A percentile compares a stretch with the other conserved stretches of the same genome.
phyloP scores from a whole-genome alignment of 2,888 invertebrate genomes.

The Enoplolaimus lenunculus region DNA sequence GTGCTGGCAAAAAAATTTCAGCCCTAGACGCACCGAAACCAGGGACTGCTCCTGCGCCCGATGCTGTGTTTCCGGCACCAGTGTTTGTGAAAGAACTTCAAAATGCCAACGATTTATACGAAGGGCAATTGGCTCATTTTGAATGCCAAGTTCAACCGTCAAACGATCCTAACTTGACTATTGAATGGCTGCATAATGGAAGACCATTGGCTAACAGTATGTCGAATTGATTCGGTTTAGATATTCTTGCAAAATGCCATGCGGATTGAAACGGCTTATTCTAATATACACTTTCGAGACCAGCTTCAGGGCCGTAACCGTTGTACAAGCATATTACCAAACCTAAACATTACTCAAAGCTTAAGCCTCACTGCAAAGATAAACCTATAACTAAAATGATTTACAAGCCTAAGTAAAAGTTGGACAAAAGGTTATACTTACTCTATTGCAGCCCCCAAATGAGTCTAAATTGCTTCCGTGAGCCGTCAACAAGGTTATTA shows the following conservation, averaged over 20 bases:
- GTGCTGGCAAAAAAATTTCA: constrained; percentile 67
- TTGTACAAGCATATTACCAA: no score
- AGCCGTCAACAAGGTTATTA: no score
- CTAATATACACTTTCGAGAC: no score
- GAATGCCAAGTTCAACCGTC: constrained; percentile 83
- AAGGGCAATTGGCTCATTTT: constrained; percentile 89
- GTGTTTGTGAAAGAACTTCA: constrained; percentile 73
- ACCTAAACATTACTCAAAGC: no score
- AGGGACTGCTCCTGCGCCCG: constrained; percentile 41
- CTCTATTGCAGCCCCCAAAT: no score
- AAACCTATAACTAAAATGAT: no score
- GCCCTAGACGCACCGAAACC: constrained; percentile 59
- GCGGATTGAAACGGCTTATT: background rate
- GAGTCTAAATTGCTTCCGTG: no score
- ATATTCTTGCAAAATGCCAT: background rate
- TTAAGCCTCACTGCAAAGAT: no score
- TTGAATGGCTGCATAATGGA: constrained; percentile 56
- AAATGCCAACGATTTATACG: constrained; percentile 67
- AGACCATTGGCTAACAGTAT: constrained; percentile 57
- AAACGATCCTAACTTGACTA: constrained; percentile 68
- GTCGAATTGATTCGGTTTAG: background rate
- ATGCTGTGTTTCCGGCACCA: constrained; percentile 61
- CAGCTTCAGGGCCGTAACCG: no score
- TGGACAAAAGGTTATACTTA: no score
- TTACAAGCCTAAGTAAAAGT: no score